These are phyloP conservation scores for Charadrius vociferus DNA, from an alignment of 2,113 vertebrate genomes.

Conservation along the genomic window DNA sequence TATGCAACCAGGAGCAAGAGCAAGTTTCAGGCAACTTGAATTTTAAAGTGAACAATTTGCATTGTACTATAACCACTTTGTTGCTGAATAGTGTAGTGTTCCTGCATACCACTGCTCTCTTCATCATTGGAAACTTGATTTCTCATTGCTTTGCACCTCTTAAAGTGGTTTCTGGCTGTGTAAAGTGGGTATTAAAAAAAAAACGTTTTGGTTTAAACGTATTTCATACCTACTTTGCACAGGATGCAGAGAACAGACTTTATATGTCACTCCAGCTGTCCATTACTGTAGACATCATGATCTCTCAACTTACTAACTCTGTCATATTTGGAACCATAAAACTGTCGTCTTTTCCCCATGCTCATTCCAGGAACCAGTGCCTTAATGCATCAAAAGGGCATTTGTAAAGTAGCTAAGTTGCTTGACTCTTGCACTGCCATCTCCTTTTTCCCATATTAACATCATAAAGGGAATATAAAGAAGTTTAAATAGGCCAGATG, in stretches of 20 bases:
- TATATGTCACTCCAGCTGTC: neutral
- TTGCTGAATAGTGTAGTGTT: neutral
- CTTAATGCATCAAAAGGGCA: neutral
- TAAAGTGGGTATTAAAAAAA: neutral
- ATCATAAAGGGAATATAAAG: neutral
- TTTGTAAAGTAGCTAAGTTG: neutral
- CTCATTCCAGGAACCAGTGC: neutral
- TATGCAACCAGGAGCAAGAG: conserved; percentile 8
- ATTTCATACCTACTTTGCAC: neutral
- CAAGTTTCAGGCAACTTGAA: neutral
- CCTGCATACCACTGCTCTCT: neutral
- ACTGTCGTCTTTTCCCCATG: neutral
- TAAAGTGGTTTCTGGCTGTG: neutral
- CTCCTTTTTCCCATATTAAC: neutral
- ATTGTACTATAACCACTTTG: neutral
- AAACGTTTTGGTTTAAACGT: neutral
- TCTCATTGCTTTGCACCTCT: neutral
- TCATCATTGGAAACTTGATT: neutral
- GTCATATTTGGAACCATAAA: neutral
- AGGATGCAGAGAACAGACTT: neutral
- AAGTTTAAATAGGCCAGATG: neutral
- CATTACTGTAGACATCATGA: neutral
- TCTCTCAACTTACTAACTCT: neutral
- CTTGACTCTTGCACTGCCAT: neutral
- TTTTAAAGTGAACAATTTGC: conserved; percentile 28